phyloP scores from a whole-genome alignment of 2,113 vertebrate genomes.

The Atrichornis clamosus region DNA sequence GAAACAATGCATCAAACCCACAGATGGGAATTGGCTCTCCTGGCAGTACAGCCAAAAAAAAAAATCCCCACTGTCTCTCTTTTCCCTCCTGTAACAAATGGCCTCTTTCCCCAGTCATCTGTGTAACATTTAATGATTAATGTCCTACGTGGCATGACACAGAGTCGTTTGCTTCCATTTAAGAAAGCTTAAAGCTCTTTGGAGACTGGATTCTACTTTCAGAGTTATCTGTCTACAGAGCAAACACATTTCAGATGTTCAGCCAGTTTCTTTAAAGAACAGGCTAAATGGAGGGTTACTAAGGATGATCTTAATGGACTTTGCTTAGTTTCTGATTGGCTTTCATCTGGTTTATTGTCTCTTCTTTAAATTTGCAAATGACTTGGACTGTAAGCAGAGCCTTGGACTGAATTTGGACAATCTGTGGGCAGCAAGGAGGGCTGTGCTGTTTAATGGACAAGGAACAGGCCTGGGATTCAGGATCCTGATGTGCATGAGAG shows the following conservation, averaged over 20 bases:
- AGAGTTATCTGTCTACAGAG: not conserved
- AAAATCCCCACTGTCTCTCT: not conserved
- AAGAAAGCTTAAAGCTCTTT: slow-evolving; percentile 43
- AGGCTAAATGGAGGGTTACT: not conserved
- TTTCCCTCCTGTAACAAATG: slow-evolving; percentile 1
- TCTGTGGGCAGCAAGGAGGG: not conserved
- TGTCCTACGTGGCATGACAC: not conserved
- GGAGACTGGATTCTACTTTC: not conserved
- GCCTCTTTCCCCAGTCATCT: slow-evolving; percentile 39
- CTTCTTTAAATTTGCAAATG: not conserved
- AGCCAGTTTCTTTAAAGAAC: not conserved
- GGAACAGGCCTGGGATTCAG: not conserved
- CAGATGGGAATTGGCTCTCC: slow-evolving; percentile 38
- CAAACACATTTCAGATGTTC: slow-evolving; percentile 1
- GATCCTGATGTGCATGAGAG: not conserved
- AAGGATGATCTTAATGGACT: not conserved
- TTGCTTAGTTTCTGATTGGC: not conserved
- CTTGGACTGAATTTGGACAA: not conserved
- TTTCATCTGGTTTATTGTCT: not conserved
- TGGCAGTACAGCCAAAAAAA: not conserved
- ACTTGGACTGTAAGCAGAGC: not conserved
- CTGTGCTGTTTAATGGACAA: not conserved
- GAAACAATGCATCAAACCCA: slow-evolving; percentile 36
- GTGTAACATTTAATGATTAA: slow-evolving; percentile 43
- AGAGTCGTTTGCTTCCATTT: not conserved